These are phyloP conservation scores for Galeruca laticollis DNA, from an alignment of 2,888 invertebrate species.

Conservation along the genomic window DNA sequence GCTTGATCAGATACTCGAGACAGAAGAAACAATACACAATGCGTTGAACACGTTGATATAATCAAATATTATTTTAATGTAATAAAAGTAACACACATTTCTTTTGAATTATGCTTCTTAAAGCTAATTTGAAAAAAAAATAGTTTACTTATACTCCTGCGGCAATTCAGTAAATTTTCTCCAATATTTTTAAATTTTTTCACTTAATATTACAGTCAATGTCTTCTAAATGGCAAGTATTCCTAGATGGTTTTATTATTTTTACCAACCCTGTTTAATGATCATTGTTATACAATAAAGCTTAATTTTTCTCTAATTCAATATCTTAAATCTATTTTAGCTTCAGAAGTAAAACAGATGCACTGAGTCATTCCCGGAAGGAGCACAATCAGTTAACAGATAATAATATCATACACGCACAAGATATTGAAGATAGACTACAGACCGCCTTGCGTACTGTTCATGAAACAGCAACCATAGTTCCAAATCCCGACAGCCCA, in stretches of 20 bases:
- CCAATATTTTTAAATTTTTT: no score
- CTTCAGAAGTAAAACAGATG: conserved; percentile 41
- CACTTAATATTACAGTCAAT: no score
- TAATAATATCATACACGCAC: conserved; percentile 32
- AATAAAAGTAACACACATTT: no score
- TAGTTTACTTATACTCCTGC: no score
- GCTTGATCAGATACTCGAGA: no score
- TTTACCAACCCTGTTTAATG: not conserved
- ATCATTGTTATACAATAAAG: not conserved
- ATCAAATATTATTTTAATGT: no score
- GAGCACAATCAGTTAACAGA: conserved; percentile 39
- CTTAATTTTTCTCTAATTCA: not conserved
- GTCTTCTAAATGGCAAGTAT: not conserved
- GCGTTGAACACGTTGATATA: no score
- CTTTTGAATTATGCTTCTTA: no score
- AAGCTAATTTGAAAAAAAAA: no score
- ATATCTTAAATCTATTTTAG: conserved; percentile 20
- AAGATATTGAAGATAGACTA: conserved; percentile 29
- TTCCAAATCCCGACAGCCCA: not conserved
- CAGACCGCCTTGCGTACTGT: conserved; percentile 39
- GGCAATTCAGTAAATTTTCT: no score
- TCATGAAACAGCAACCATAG: conserved; percentile 26
- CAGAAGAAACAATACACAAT: no score
- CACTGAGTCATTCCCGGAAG: conserved; percentile 38
- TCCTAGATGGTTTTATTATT: not conserved